Base-by-base conservation (phyloP, 2,888 invertebrate species). In the Bruchidius siliquastri region DNA sequence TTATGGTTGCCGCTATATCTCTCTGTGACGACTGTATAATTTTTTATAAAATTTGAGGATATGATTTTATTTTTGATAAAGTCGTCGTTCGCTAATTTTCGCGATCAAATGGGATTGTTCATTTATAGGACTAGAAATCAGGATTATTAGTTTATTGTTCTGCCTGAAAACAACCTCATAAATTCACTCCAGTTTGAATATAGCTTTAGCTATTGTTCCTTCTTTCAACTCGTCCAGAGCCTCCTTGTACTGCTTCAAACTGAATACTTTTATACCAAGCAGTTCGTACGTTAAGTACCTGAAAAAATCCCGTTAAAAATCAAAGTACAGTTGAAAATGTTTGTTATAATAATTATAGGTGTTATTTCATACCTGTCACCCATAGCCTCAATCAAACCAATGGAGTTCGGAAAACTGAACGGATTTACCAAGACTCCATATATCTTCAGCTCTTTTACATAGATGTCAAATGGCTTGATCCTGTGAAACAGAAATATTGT, bases 371-470 rank as follows among this genome's bases (percentile, higher is more conserved):
- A 76, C 78, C 80, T 80, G 78, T 87, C 86, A 0, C 91, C 90
- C 90, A 93, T 90, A 0, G 92, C 90, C 76, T 89, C 89, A 0
- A 93, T 83, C 79, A 92, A 86, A 0, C 89, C 88, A 13, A 93
- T 83, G 0, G 92, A 91, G 79, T 90, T 92, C 0, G 89, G 89
- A 84, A 92, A 92, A 21, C 90, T 89, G 82, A 88, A 92, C 0
- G 92, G 92, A 81, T 93, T 93, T 74, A 93, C 90, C 78, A 90
- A 90, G 0, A 91, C 90, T 0, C 92, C 93, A 67, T 91, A 85
- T 4, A 93, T 85, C 0, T 89, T 90, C 74, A 92, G 72, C 83
- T 93, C 93, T 77, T 91, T 92, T 81, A 88, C 86, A 83, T 89
- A 92, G 22, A 93, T 87, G 75, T 90, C 85, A 82, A 85, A 91